phyloP scores from a whole-genome alignment of 2,888 invertebrate genomes.

The Dolomedes plantarius region DNA sequence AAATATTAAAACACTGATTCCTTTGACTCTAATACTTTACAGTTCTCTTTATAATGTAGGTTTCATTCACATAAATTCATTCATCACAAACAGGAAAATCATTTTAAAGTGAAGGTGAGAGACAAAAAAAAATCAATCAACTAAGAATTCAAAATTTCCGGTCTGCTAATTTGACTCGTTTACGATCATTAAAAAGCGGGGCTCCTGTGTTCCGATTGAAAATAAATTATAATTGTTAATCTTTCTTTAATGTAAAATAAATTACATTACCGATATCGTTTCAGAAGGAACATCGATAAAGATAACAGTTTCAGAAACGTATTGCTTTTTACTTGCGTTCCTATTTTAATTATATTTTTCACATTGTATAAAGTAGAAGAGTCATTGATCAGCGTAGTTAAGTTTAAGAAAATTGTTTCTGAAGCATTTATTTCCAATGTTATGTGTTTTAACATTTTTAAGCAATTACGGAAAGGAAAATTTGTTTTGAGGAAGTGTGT shows the following conservation, averaged over 20 bases:
- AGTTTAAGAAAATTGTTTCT: too few species aligned
- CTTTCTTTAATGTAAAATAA: constrained; percentile 18
- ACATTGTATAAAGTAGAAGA: background rate
- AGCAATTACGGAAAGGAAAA: too few species aligned
- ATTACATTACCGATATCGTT: constrained; percentile 9
- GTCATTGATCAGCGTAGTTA: background rate
- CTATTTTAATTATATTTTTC: background rate
- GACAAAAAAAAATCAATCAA: too few species aligned
- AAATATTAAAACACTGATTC: too few species aligned
- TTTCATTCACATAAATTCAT: too few species aligned
- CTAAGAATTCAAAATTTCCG: background rate
- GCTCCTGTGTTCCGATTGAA: constrained; percentile 1
- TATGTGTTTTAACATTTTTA: too few species aligned
- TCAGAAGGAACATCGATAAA: background rate
- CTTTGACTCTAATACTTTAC: too few species aligned
- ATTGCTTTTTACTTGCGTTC: background rate
- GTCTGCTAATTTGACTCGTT: background rate
- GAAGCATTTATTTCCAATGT: too few species aligned
- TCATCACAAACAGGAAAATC: too few species aligned
- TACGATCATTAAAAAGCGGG: background rate
- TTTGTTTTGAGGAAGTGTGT: too few species aligned
- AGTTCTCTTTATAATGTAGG: too few species aligned
- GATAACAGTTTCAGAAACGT: background rate
- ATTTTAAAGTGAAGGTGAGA: too few species aligned
- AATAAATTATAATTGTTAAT: constrained; percentile 14